Conservation (phyloP, 2,888 invertebrate species). For the Raillietiella orientalis region DNA sequence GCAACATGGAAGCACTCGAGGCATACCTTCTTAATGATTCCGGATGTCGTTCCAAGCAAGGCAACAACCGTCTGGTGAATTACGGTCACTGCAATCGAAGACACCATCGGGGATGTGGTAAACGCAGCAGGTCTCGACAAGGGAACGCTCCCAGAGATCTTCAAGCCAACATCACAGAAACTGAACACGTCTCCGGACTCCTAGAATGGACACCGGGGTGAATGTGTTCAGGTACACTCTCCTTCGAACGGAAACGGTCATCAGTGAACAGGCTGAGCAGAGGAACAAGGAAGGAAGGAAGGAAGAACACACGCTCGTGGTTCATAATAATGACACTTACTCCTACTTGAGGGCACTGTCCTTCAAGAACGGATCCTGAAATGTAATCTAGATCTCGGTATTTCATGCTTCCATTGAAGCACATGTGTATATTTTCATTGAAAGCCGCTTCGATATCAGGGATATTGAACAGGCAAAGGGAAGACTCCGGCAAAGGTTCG, state of each 20-base stretch:
- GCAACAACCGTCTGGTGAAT: conserved; percentile 75
- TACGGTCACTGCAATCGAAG: conserved; percentile 52
- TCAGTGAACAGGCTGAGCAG: no score
- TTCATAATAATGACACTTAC: no score
- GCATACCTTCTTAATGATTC: conserved; percentile 24
- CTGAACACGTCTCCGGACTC: conserved; percentile 61
- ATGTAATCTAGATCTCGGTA: conserved; percentile 71
- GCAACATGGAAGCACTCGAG: conserved; percentile 29
- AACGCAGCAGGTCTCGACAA: conserved; percentile 39
- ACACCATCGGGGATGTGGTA: conserved; percentile 44
- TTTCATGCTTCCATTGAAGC: conserved; percentile 76
- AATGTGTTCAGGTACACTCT: no score
- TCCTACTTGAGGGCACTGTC: conserved; percentile 57
- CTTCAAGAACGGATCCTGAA: conserved; percentile 63
- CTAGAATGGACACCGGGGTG: conserved; percentile 14
- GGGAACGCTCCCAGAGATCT: conserved; percentile 54
- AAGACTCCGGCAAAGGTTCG: conserved; percentile 48
- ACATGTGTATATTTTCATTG: conserved; percentile 86
- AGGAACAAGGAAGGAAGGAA: no score
- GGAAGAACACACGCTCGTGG: no score
- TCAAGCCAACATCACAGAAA: conserved; percentile 68
- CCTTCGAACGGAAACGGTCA: no score
- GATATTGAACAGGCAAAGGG: conserved; percentile 69
- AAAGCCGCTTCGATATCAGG: conserved; percentile 69
- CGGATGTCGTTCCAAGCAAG: conserved; percentile 63